A percentile compares a stretch with the other conserved stretches of the same genome.
Conservation (phyloP, 2,113 vertebrate species). For the Actinemys pallida region DNA sequence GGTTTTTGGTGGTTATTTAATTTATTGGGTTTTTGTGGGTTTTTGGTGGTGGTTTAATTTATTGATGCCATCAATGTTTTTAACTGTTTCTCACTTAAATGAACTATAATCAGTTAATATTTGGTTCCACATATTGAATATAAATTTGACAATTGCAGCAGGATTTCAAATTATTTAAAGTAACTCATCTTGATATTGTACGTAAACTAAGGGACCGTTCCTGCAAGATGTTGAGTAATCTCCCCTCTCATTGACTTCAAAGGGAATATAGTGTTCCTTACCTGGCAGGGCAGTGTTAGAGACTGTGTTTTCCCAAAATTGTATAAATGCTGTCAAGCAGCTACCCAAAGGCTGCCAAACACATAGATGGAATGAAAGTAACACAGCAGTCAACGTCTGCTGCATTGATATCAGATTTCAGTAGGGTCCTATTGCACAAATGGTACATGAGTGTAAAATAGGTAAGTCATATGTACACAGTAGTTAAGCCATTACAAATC, state of each 20-base stretch:
- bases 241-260: background rate
- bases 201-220: background rate
- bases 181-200: background rate
- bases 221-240: background rate
- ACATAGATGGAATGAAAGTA: background rate
- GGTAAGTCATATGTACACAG: background rate
- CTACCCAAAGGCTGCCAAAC: background rate
- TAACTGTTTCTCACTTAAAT: background rate
- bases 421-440: background rate
- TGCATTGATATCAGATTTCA: rapidly evolving
- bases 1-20: background rate
- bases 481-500: background rate
- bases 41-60: background rate
- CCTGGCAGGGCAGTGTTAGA: background rate
- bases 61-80: background rate
- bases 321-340: background rate
- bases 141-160: background rate
- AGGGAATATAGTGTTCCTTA: background rate
- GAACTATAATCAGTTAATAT: background rate
- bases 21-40: background rate
- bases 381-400: background rate
- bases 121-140: background rate
- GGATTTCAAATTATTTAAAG: background rate
- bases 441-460: background rate
- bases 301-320: background rate